phyloP scores from a whole-genome alignment of 1,140 invertebrate species.

The Rhagoletis zephyria region DNA sequence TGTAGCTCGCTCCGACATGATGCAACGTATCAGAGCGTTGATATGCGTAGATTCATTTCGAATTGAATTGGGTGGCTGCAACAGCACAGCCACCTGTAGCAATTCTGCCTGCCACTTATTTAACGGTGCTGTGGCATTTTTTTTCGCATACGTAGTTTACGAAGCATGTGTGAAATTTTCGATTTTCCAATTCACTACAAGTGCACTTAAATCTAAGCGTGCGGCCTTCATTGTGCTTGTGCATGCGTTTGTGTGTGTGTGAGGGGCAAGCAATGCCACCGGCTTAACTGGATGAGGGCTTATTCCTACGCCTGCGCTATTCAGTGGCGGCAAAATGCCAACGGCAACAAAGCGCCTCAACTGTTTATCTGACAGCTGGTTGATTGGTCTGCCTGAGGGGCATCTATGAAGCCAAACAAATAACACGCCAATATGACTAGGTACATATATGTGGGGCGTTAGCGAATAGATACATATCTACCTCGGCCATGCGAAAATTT shows the following conservation, averaged over 20 bases:
- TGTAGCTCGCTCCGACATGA: neutral
- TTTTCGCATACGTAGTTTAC: neutral
- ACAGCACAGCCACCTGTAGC: neutral
- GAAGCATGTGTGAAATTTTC: constrained; percentile 31
- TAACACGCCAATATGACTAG: neutral
- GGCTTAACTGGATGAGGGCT: neutral
- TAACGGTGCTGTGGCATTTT: neutral
- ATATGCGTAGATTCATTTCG: neutral
- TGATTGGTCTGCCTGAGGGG: constrained; percentile 1
- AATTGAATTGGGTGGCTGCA: neutral
- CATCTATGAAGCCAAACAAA: constrained; percentile 3
- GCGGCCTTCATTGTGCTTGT: neutral
- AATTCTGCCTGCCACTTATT: neutral
- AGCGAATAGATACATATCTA: too few relatives aligned
- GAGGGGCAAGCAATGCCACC: neutral
- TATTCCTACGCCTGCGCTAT: neutral
- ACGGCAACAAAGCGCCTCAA: neutral
- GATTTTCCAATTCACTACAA: constrained; percentile 26
- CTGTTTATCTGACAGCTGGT: constrained; percentile 13
- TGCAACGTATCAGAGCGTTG: neutral
- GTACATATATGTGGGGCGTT: neutral
- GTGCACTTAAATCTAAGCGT: neutral
- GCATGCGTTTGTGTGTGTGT: neutral
- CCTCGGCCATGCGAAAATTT: too few relatives aligned
- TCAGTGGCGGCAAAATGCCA: neutral